phyloP scores from a whole-genome alignment of 2,888 invertebrate genomes.

The Galeopsomyia nigrocyanea region DNA sequence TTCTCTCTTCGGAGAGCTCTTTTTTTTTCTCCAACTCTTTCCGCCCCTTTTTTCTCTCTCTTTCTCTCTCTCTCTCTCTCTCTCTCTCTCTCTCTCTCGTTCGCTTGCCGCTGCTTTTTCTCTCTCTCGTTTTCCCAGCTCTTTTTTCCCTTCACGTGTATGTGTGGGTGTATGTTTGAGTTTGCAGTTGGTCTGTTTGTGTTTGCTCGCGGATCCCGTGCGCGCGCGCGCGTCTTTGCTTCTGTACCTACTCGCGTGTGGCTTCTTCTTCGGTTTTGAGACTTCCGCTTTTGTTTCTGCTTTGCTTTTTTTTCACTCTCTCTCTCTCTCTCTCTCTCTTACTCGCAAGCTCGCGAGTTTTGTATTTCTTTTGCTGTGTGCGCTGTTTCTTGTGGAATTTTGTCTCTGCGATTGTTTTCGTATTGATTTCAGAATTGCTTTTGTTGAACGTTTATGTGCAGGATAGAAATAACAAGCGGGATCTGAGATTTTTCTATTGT shows the following conservation, averaged over 20 bases:
- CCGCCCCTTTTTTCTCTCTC: not conserved
- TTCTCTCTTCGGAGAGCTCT: not conserved
- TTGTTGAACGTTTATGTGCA: too few relatives aligned
- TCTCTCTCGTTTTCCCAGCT: too few relatives aligned
- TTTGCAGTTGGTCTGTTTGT: not conserved
- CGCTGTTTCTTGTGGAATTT: too few relatives aligned
- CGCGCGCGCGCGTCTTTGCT: not conserved
- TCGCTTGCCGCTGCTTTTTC: too few relatives aligned
- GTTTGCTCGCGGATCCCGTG: not conserved
- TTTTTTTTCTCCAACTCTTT: not conserved
- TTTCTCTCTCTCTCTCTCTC: constrained; percentile 1
- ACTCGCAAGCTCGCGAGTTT: not conserved
- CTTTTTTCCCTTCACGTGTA: not conserved
- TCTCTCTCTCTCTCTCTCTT: not conserved
- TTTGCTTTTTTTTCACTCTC: not conserved
- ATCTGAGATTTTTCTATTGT: too few relatives aligned
- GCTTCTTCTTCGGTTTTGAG: too few relatives aligned
- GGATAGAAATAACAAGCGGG: too few relatives aligned
- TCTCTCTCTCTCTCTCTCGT: not conserved
- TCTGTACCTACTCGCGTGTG: too few relatives aligned
- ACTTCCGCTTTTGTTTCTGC: not conserved
- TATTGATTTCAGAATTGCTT: too few relatives aligned
- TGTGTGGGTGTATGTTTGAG: not conserved
- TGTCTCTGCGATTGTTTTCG: too few relatives aligned
- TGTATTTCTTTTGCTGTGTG: not conserved